Conservation (phyloP, 2,797 vertebrate species). For the Caiman crocodilus region DNA sequence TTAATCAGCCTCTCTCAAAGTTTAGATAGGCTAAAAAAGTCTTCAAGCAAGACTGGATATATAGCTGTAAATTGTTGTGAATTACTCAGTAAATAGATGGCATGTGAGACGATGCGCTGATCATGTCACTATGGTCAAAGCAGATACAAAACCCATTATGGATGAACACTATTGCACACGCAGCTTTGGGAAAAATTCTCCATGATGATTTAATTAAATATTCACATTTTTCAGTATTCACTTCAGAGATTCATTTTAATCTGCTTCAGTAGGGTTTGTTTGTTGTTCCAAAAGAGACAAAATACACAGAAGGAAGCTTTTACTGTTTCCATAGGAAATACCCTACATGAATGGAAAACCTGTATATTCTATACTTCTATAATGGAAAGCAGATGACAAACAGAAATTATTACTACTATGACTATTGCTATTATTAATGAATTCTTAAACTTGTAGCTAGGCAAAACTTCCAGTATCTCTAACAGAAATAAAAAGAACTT, state of each 20-base stretch:
- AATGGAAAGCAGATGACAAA: slow-evolving; percentile 26
- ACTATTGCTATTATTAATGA: slow-evolving; percentile 30
- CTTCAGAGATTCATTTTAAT: slow-evolving; percentile 6
- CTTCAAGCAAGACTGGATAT: not conserved
- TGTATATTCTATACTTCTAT: not conserved
- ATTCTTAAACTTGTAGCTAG: slow-evolving; percentile 65
- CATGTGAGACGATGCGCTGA: not conserved
- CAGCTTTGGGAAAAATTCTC: slow-evolving; percentile 46
- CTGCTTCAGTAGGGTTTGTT: slow-evolving; percentile 47
- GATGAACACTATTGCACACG: not conserved
- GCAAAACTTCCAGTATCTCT: slow-evolving; percentile 63
- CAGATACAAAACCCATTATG: slow-evolving; percentile 32
- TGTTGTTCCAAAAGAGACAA: slow-evolving; percentile 35
- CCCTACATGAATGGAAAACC: not conserved
- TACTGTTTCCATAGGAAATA: slow-evolving; percentile 27
- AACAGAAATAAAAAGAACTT: slow-evolving; percentile 57
- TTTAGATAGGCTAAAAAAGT: slow-evolving; percentile 39
- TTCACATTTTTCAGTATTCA: slow-evolving; percentile 48
- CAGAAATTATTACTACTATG: slow-evolving; percentile 1
- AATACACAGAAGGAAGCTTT: slow-evolving; percentile 36
- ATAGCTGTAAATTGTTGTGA: slow-evolving; percentile 14
- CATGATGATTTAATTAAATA: slow-evolving; percentile 20
- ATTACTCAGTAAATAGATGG: slow-evolving; percentile 22
- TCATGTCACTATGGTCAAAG: slow-evolving; percentile 28
- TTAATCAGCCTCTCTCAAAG: slow-evolving; percentile 20